A percentile compares a stretch with the other conserved stretches of the same genome.
Evolutionary conservation across 2,888 invertebrate species (phyloP).

Genomic region (Rhabditophanes sp.): DNA sequence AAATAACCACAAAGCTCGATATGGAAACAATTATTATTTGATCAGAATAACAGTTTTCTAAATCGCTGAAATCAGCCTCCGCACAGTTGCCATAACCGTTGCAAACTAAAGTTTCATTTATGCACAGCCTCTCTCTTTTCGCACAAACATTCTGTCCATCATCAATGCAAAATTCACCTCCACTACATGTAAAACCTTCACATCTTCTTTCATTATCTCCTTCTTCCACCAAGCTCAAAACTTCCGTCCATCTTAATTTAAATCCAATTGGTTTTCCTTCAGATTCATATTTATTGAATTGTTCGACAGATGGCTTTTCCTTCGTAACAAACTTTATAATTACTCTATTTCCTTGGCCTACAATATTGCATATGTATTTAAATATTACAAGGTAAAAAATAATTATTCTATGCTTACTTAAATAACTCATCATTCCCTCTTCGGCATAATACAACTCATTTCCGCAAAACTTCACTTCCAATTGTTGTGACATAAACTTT

Average conservation of each 20-base stretch:
- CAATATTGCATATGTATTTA: too few species aligned
- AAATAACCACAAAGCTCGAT: too few species aligned
- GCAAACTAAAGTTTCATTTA: slow-evolving; percentile 45
- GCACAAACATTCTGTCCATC: slow-evolving; percentile 40
- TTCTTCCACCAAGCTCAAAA: slow-evolving; percentile 8
- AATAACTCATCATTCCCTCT: slow-evolving; percentile 45
- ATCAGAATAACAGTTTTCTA: slow-evolving; percentile 42
- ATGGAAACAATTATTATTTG: too few species aligned
- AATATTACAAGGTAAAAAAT: slow-evolving; percentile 43
- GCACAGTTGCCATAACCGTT: slow-evolving; percentile 47
- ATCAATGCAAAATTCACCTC: slow-evolving; percentile 45
- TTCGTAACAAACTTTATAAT: slow-evolving; percentile 27
- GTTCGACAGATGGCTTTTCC: slow-evolving; percentile 19
- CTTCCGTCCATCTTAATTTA: slow-evolving; percentile 43
- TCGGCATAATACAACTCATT: slow-evolving; percentile 47
- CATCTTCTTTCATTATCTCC: slow-evolving; percentile 6
- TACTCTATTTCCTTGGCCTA: slow-evolving; percentile 16
- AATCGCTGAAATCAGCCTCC: slow-evolving; percentile 46
- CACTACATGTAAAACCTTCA: slow-evolving; percentile 42
- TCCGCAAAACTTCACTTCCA: slow-evolving; percentile 44
- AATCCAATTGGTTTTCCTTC: slow-evolving; percentile 40
- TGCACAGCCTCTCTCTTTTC: slow-evolving; percentile 43
- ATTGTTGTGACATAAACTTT: background rate
- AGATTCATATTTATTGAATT: slow-evolving; percentile 11
- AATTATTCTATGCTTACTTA: slow-evolving; percentile 45